Conservation (phyloP, 2,888 invertebrate species). For the Leptopterna dolabrata region DNA sequence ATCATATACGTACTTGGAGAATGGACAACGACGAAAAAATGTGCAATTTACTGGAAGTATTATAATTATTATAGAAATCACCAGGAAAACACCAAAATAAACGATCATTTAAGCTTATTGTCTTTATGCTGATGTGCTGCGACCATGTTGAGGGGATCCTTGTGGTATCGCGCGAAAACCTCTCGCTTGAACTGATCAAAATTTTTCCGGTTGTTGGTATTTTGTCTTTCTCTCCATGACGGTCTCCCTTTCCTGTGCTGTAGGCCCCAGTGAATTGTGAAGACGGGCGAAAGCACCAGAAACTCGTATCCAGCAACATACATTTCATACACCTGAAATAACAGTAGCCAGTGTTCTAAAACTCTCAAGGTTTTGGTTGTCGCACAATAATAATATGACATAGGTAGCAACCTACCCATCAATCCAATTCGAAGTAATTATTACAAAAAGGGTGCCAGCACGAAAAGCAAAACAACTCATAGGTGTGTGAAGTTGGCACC, state of each 20-base stretch:
- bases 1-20: not conserved
- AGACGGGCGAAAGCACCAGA: slow-evolving; percentile 86
- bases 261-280: slow-evolving; percentile 91
- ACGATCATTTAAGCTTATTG: slow-evolving; percentile 43
- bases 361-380: not conserved
- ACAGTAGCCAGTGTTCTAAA: slow-evolving; percentile 33
- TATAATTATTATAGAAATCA: not conserved
- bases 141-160: slow-evolving; percentile 61
- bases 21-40: not conserved
- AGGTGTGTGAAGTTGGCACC: too few relatives aligned
- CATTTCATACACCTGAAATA: slow-evolving; percentile 89
- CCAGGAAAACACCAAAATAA: not conserved
- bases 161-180: slow-evolving; percentile 79
- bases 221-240: slow-evolving; percentile 88
- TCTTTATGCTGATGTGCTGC: slow-evolving; percentile 56
- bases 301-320: slow-evolving; percentile 89
- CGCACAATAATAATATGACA: not conserved
- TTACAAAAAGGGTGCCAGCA: too few relatives aligned
- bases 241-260: slow-evolving; percentile 83
- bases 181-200: slow-evolving; percentile 88
- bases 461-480: too few relatives aligned
- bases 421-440: too few relatives aligned
- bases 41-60: not conserved
- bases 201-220: slow-evolving; percentile 82
- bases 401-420: too few relatives aligned